Conservation (phyloP, 2,888 invertebrate species). For the Mystacides longicornis region DNA sequence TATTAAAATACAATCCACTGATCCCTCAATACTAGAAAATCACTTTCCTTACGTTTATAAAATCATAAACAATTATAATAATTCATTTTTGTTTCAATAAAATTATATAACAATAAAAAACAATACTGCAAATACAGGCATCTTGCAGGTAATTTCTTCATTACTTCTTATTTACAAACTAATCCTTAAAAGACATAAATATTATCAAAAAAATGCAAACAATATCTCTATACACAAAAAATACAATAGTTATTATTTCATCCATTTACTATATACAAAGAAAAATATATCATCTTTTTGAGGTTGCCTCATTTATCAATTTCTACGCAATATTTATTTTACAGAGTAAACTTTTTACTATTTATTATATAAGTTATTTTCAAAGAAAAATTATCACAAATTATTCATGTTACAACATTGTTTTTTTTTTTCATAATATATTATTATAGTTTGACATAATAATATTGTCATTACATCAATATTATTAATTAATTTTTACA, state of each 20-base stretch:
- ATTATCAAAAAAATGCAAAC: neutral
- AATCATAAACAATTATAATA: conserved; percentile 1
- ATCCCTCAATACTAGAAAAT: neutral
- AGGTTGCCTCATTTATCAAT: neutral
- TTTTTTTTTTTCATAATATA: neutral
- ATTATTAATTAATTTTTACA: neutral
- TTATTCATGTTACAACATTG: no score
- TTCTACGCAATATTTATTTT: neutral
- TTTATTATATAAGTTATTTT: neutral
- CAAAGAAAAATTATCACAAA: neutral
- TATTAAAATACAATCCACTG: neutral
- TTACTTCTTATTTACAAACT: neutral
- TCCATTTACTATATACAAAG: neutral
- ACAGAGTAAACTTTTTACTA: neutral
- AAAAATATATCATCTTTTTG: neutral
- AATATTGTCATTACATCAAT: neutral
- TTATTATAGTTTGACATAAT: neutral
- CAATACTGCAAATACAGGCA: neutral
- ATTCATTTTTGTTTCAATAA: neutral
- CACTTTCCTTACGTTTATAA: neutral
- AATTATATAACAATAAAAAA: neutral
- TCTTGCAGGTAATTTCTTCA: neutral
- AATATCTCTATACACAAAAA: neutral
- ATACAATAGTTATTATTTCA: neutral
- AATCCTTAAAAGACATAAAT: neutral